Evolutionary conservation across 2,113 vertebrate genomes (phyloP), one percentile per base, ranked within the genome.

Genomic region (Platycercus adscitus): DNA sequence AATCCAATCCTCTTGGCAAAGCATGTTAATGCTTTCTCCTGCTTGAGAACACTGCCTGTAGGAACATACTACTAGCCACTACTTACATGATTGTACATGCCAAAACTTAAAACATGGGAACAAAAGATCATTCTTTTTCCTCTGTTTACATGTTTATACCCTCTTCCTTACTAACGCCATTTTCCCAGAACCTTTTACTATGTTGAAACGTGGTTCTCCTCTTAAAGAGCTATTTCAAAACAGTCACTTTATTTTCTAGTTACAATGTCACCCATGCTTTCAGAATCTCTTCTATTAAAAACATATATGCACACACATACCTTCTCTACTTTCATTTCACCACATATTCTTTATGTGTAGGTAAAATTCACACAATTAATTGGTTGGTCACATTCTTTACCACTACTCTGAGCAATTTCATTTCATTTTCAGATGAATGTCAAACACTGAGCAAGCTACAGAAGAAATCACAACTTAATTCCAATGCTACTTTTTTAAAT

Each of bases 1-100:
- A 99, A 99, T 29, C 99, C 99, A 0, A 98, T 99, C 41, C 55
- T 98, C 78, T 94, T 99, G 88, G 99, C 98, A 81, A 99, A 99
- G 96, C 98, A 99, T 20, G 98, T 99, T 1, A 99, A 99, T 80
- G 99, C 98, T 93, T 99, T 99, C 91, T 99, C 98, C 89, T 99
- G 99, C 96, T 98, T 99, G 96, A 98, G 98, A 97, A 98, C 97
- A 69, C 97, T 99, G 95, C 99, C 99, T 17, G 80, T 98, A 39
- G 99, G 99, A 70, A 96, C 97, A 33, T 99, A 99, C 97, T 98
- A 99, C 95, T 99, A 98, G 98, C 68, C 70, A 55, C 87, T 60
- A 47, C 44, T 53, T 63, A 2, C 1, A 11, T 10, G 64, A 39
- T 2, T 29, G 13, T 26, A 75, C 33, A 2, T 37, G 64, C 70